Conservation (phyloP, 2,113 vertebrate genomes). For the Periophthalmus modestus region DNA sequence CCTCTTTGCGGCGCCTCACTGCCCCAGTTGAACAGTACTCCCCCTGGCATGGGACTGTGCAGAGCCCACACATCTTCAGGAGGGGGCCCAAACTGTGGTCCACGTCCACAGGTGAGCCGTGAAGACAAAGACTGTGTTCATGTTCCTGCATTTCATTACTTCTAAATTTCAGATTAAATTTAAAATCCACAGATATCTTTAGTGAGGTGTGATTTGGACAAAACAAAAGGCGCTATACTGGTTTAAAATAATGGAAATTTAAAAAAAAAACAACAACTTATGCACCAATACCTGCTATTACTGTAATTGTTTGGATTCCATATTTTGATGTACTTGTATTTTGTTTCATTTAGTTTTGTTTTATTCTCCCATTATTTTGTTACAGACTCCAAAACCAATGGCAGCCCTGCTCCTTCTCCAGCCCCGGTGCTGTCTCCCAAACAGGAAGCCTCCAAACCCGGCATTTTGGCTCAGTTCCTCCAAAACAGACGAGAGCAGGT, state of each 20-base stretch:
- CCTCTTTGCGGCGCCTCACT: constrained; percentile 71
- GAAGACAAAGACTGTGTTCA: neutral
- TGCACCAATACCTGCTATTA: no score
- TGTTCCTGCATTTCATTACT: neutral
- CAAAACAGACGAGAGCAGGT: constrained; percentile 93
- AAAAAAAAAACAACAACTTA: no score
- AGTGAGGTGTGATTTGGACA: no score
- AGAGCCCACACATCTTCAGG: constrained; percentile 82
- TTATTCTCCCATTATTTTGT: neutral
- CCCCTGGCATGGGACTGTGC: constrained; percentile 80
- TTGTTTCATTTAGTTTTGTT: no score
- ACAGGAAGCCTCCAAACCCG: constrained; percentile 62
- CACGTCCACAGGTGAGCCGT: constrained; percentile 77
- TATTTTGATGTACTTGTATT: no score
- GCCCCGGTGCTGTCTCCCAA: constrained; percentile 48
- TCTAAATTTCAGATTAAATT: no score
- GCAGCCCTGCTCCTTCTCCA: constrained; percentile 56
- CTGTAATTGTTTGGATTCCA: no score
- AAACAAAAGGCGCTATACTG: no score
- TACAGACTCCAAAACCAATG: constrained; percentile 66
- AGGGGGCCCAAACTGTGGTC: constrained; percentile 91
- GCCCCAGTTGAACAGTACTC: constrained; percentile 76
- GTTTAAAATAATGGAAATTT: no score
- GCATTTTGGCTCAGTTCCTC: constrained; percentile 80
- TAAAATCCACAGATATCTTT: no score